Evolutionary conservation across 2,888 invertebrate species (phyloP).

Genomic region (Cephus rjabovi): DNA sequence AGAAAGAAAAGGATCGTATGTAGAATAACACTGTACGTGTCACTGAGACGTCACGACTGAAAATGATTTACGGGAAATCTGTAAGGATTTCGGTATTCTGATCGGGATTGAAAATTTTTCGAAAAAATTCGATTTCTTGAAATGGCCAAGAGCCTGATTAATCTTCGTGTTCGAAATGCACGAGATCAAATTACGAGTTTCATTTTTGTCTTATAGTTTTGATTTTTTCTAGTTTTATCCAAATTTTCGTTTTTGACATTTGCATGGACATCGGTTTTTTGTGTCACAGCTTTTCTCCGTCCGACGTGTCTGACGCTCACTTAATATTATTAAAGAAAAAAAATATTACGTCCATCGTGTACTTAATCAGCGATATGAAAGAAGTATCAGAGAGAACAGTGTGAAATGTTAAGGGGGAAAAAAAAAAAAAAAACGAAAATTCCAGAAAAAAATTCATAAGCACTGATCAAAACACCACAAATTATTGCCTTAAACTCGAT

Average conservation of each 20-base stretch:
- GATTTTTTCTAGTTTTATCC: neutral
- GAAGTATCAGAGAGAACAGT: neutral
- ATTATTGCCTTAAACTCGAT: neutral
- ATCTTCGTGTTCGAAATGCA: neutral
- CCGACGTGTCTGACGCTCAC: neutral
- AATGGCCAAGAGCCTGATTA: neutral
- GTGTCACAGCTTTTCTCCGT: neutral
- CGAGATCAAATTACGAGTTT: neutral
- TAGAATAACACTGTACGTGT: neutral
- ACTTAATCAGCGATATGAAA: neutral
- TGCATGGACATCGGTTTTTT: neutral
- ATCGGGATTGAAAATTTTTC: neutral
- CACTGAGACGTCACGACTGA: neutral
- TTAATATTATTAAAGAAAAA: neutral
- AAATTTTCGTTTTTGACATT: neutral
- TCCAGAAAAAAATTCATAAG: neutral
- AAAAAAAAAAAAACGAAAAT: neutral
- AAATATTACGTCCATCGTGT: neutral
- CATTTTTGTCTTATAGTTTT: neutral
- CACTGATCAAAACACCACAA: neutral
- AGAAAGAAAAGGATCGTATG: neutral
- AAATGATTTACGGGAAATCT: neutral
- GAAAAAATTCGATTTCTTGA: neutral
- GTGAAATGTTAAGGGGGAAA: neutral
- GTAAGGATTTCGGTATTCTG: neutral